Percentiles rank a stretch among this genome's conserved stretches.
Conservation (phyloP, 2,888 invertebrate species). For the Tanytarsus gracilentus region DNA sequence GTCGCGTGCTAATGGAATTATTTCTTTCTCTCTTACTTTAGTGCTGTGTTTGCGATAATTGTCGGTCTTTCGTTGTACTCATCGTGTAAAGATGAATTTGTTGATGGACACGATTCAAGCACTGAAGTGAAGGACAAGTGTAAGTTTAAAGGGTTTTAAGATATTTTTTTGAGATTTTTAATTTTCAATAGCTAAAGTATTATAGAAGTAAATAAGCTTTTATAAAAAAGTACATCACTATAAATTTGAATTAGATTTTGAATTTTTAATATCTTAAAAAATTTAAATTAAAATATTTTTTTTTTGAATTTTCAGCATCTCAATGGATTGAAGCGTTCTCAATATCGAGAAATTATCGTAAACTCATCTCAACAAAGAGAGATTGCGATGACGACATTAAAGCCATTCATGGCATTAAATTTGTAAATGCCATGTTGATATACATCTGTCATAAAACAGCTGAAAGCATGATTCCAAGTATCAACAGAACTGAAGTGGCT, state of each 20-base stretch:
- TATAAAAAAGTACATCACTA: no score
- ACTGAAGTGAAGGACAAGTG: no score
- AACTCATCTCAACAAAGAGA: slow-evolving; percentile 46
- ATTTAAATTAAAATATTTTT: background rate
- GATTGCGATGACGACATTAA: slow-evolving; percentile 46
- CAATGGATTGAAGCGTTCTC: slow-evolving; percentile 50
- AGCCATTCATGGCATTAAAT: slow-evolving; percentile 57
- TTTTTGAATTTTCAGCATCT: background rate
- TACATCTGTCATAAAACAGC: slow-evolving; percentile 59
- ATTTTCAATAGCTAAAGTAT: no score
- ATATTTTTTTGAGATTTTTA: no score
- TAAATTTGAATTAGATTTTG: no score
- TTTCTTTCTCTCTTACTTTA: background rate
- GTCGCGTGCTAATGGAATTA: background rate
- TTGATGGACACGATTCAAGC: no score
- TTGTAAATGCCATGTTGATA: slow-evolving; percentile 55
- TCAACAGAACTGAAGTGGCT: slow-evolving; percentile 14
- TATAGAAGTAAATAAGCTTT: no score
- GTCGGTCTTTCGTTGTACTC: background rate
- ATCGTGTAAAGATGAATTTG: background rate
- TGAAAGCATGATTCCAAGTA: slow-evolving; percentile 47
- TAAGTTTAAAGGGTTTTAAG: no score
- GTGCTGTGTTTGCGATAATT: background rate
- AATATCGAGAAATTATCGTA: slow-evolving; percentile 49
- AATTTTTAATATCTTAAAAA: background rate